Evolutionary conservation across 1,140 invertebrate genomes (phyloP), one percentile per base, ranked within the genome.

Genomic region (Bombus picipes): DNA sequence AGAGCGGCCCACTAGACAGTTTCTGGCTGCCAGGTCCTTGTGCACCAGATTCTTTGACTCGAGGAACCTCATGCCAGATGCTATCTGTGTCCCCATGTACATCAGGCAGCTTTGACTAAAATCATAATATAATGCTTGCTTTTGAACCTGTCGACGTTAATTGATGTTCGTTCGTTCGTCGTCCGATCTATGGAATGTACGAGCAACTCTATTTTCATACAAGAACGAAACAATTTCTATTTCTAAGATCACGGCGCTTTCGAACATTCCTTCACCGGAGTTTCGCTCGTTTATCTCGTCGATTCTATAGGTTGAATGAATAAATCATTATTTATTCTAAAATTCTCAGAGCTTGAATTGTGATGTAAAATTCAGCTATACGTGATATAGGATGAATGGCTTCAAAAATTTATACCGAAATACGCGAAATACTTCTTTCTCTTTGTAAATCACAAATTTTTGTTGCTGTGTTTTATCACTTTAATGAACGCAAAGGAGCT

Each of bases 51-150:
- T 97, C 93, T 97, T 96, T 32, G 97, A 97, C 95, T 98, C 97
- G 90, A 98, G 96, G 94, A 97, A 98, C 94, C 97, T 97, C 98
- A 98, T 98, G 86, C 97, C 98, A n/a, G 97, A 98, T 70, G 98
- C 97, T 93, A 98, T 97, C 94, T 98, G 98, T 81, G 97, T 97
- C 57, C 97, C 97, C 95, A 98, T 97, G 95, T 97, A 98, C 79
- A 98, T 96, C 89, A 98, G 96, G 95, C 97, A 97, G 88, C 97
- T 97, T 94, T 97, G 97, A 94, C 98, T 98, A 95, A 41, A 39
- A 65, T 1, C n/a, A 83, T 59, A 34, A 86, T 28, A 43, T 8
- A 28, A 72, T 70, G 37, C 47, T 53, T 59, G 6, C 12, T 13
- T 43, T 79, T 57, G 3, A 76, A n/a, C 13, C 1, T 15, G 59